Evolutionary conservation across 2,888 invertebrate genomes (phyloP), one percentile per base, ranked within the genome.

Genomic region (Beris morrisii): DNA sequence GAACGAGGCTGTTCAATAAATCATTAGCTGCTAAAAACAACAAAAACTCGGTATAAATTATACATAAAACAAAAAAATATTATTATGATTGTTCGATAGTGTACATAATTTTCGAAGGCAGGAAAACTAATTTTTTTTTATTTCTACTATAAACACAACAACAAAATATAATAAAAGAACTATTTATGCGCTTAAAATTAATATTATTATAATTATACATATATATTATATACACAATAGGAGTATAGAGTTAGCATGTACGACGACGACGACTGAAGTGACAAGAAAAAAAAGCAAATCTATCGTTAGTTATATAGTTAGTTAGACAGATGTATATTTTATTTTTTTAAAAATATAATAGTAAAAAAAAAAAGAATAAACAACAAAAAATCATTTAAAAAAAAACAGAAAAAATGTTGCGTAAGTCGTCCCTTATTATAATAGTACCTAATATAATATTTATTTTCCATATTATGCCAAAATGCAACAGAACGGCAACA

Each of bases 161-260:
- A 56, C 15, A 28, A 28, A 55, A 56, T 44, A 58, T 46, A 54
- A 48, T 43, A 55, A 53, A 11, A 46, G 52, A 52, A 45, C 32
- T 65, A 67, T 67, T 67, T 67, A 67, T 67, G 67, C 67, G 67
- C 67, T 67, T 67, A 64, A 59, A 55, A 67, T 43, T 56, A 65
- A 54, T 9, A 59, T 48, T 31, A 59, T 43, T 38, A 28, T 44
- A 9, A 57, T 44, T 57, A 38, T 57, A 56, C 44, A 57, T 52
- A 32, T 57, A 45, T 45, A 57, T 45, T 43, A 22, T 22, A 22
- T 45, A 48, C 15, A 30, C n/a, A 48, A 59, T 48, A 28, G 43
- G 30, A 46, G 30, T 46, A 46, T 46, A 48, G 48, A 30, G 28
- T n/a, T 64, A 64, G 52, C 58, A 63, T 53, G 64, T 67, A 64